Evolutionary conservation across 2,888 invertebrate genomes (phyloP).

Genomic region (Drosophila hawaiiensis): DNA sequence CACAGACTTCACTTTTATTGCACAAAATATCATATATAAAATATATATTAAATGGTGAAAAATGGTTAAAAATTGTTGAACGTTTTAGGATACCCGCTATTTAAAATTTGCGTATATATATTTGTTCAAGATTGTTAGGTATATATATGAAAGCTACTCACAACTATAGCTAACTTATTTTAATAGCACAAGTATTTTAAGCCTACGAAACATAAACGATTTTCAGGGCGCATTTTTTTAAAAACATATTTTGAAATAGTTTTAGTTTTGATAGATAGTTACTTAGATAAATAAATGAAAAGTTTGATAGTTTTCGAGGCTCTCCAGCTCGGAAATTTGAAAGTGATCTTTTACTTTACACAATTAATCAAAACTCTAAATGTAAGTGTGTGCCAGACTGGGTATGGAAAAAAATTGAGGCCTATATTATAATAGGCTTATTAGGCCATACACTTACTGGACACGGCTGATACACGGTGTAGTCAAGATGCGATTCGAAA

Average conservation of each 20-base stretch:
- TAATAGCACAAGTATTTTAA: neutral
- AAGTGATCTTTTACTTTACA: neutral
- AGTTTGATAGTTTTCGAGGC: neutral
- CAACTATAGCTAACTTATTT: neutral
- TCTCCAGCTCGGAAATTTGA: neutral
- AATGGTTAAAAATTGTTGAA: neutral
- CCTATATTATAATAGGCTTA: neutral
- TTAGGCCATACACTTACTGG: neutral
- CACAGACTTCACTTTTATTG: too few relatives aligned
- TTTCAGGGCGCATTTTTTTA: neutral
- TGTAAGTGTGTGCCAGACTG: neutral
- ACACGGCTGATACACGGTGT: neutral
- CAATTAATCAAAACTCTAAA: neutral
- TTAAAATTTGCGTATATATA: neutral
- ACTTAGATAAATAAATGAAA: neutral
- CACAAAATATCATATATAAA: neutral
- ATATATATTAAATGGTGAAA: neutral
- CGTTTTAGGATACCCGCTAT: neutral
- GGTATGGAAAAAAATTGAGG: neutral
- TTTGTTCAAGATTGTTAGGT: neutral
- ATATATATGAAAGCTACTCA: neutral
- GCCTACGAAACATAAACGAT: neutral
- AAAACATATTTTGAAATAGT: neutral
- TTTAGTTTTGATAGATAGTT: neutral
- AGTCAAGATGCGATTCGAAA: constrained; percentile 19